Conservation (phyloP, 2,797 vertebrate species). For the Sebastes kiyomatsui region DNA sequence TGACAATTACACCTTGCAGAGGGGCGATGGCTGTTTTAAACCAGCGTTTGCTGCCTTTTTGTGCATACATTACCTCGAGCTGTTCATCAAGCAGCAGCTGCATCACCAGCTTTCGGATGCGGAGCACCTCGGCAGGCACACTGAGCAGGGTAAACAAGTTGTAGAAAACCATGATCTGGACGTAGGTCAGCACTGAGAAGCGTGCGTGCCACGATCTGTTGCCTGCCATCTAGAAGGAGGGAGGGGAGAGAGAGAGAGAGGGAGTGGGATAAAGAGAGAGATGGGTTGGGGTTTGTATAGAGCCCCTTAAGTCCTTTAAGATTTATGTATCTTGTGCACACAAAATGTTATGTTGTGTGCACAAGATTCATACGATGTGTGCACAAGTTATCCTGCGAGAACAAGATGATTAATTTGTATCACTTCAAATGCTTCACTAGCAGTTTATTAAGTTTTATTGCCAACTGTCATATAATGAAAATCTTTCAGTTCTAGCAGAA, state of each 20-base stretch:
- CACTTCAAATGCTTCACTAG: background rate
- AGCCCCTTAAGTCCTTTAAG: background rate
- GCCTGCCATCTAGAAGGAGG: constrained; percentile 84
- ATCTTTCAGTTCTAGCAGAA: background rate
- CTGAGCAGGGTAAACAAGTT: constrained; percentile 96
- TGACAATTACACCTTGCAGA: constrained; percentile 38
- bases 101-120: constrained; percentile 89
- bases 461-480: background rate
- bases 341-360: background rate
- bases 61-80: constrained; percentile 86
- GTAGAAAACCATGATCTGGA: constrained; percentile 98
- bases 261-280: background rate
- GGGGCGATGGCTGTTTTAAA: constrained; percentile 31
- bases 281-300: background rate
- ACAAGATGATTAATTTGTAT: background rate
- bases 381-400: background rate
- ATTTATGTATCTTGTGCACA: background rate
- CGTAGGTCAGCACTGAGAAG: constrained; percentile 94
- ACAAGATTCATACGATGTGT: background rate
- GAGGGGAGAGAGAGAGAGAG: background rate
- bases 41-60: constrained; percentile 4
- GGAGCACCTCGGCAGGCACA: constrained; percentile 85
- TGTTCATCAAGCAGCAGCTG: constrained; percentile 94
- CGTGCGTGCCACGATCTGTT: constrained; percentile 96
- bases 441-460: background rate